These are phyloP conservation scores for Dysmachus trigonus DNA, from an alignment of 2,888 invertebrate species.

Conservation along the genomic window DNA sequence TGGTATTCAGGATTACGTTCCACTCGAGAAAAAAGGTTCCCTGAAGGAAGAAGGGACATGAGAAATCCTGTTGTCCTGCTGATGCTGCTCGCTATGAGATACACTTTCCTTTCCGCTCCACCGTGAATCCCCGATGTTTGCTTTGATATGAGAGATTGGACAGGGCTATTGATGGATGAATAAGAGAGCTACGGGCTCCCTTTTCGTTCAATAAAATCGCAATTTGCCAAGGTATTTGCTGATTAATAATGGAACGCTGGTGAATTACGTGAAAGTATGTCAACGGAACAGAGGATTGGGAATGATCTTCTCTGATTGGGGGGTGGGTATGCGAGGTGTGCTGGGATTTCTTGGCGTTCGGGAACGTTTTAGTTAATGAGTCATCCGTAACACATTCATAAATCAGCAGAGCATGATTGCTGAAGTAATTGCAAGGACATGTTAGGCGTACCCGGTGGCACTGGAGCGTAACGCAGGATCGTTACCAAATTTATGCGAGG, in stretches of 20 bases:
- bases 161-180: neutral
- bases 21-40: neutral
- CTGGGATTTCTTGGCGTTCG: neutral
- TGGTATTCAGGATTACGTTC: neutral
- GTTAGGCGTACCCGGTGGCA: neutral
- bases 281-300: neutral
- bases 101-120: neutral
- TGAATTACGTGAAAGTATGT: neutral
- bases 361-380: neutral
- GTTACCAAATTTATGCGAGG: neutral
- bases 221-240: constrained; percentile 45
- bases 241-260: constrained; percentile 34
- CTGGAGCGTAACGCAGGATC: neutral
- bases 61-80: neutral
- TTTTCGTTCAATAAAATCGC: constrained; percentile 47
- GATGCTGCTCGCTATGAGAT: neutral
- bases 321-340: neutral
- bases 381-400: neutral
- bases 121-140: neutral
- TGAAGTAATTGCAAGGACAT: neutral
- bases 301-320: neutral
- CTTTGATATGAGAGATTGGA: neutral
- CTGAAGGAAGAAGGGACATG: neutral
- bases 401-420: neutral
- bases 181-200: neutral